Base-by-base conservation (phyloP, 2,113 vertebrate genomes). In the Centropus bengalensis region DNA sequence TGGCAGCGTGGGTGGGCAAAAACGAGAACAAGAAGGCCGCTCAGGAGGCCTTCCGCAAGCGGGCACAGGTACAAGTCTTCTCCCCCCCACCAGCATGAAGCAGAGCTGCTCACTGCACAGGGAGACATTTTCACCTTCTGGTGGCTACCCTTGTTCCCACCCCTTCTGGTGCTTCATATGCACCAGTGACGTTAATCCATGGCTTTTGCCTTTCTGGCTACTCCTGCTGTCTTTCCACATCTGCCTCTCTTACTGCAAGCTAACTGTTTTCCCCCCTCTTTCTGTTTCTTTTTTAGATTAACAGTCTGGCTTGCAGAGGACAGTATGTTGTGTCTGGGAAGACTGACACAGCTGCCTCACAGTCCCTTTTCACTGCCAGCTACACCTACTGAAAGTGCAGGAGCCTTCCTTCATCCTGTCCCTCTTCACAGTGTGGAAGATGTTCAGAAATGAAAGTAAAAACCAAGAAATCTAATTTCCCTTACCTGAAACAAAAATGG, bases 1-100 rank as follows among this genome's bases (percentile, higher is more conserved):
- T 99, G 19, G 98, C 98, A 58, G 98, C 99, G 3, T 99, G 99
- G 99, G 30, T 98, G 76, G 99, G 99, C 78, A 99, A 99, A 91
- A 83, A 87, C 0, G 98, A 94, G 75, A 99, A 99, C 97, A 99
- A 97, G 98, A 98, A 98, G 76, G 98, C 99, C 27, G 95, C 99
- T 5, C 99, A 99, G 91, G 98, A 99, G 9, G 98, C 98, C 27
- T 99, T 99, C 96, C 82, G 96, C 97, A 98, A 95, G 94, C 98
- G 99, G 64, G 99, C 99, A 8, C 97, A 99, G 99, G 99, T 99
- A 83, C 27, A 83, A 69, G 13, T 6, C 68, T 55, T 68, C 23
- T 30, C 32, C 28, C 21, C 9, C 10, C 32, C 28, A 19, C 9
- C 10, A 6, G 23, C 3, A 7, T 28, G 86, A 13, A 52, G 22